Conservation (phyloP, 2,113 vertebrate species). For the Cavia porcellus region DNA sequence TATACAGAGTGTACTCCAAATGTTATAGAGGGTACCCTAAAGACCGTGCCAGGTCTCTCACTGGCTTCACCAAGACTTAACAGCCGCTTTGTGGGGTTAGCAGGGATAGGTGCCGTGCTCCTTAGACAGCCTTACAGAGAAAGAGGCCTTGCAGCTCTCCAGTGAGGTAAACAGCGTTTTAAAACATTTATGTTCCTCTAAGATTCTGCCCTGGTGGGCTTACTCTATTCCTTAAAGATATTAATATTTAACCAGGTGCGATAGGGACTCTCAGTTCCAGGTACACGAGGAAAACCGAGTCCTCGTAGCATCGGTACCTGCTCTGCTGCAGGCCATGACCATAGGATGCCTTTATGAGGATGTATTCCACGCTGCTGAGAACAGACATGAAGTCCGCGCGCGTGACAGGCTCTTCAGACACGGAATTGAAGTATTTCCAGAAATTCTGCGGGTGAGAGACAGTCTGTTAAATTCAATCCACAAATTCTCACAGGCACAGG, state of each 20-base stretch:
- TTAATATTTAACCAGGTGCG: not conserved
- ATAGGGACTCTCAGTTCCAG: not conserved
- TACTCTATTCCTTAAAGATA: not conserved
- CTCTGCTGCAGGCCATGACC: constrained; percentile 94
- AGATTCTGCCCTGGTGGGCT: not conserved
- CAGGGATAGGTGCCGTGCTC: not conserved
- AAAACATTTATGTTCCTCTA: not conserved
- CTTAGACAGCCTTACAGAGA: not conserved
- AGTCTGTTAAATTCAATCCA: not conserved
- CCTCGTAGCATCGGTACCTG: constrained; percentile 89
- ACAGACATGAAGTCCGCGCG: constrained; percentile 94
- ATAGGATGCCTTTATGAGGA: constrained; percentile 95
- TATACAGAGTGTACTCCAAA: not conserved
- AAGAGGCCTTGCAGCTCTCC: not conserved
- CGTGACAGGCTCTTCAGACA: constrained; percentile 92
- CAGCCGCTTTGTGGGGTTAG: not conserved
- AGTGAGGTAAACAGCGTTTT: not conserved
- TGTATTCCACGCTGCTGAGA: constrained; percentile 93
- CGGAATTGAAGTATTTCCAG: constrained; percentile 97
- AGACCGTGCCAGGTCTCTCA: not conserved
- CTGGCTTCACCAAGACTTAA: not conserved
- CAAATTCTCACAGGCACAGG: not conserved
- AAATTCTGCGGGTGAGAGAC: constrained; percentile 87
- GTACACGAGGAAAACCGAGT: not conserved
- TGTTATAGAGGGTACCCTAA: not conserved